phyloP scores from a whole-genome alignment of 2,113 vertebrate genomes.

The Leptocoma aspasia region DNA sequence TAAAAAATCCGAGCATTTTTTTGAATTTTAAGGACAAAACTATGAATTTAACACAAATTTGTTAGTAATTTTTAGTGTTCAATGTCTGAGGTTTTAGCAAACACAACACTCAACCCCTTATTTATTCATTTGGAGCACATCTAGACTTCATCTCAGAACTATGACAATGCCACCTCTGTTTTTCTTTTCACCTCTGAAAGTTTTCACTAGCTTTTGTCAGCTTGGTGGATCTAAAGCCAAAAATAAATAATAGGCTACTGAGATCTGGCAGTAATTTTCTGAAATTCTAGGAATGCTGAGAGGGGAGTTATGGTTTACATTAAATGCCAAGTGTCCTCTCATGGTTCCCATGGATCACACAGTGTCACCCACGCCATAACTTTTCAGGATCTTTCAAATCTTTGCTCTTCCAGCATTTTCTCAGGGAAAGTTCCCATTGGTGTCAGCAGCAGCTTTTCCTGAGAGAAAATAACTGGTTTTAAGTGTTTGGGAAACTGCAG shows the following conservation, averaged over 20 bases:
- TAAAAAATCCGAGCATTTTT: neutral
- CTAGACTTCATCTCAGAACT: neutral
- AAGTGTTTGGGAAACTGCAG: neutral
- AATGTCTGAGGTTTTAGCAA: neutral
- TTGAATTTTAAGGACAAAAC: neutral
- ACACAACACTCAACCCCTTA: neutral
- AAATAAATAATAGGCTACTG: neutral
- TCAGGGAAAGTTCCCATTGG: neutral
- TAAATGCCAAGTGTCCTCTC: neutral
- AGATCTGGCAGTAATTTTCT: neutral
- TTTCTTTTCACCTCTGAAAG: neutral
- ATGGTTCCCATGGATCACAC: neutral
- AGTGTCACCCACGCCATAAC: neutral
- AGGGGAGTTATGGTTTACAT: neutral
- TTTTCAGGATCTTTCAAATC: neutral
- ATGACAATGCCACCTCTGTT: neutral
- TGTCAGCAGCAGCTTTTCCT: neutral
- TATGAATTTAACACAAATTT: neutral
- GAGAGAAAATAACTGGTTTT: neutral
- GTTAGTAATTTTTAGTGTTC: neutral
- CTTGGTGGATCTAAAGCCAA: neutral
- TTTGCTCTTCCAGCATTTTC: neutral
- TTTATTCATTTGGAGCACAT: neutral
- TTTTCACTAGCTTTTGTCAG: neutral
- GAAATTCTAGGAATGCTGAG: neutral